Base-by-base conservation (phyloP, 2,113 vertebrate genomes). In the Lamprotornis superbus region DNA sequence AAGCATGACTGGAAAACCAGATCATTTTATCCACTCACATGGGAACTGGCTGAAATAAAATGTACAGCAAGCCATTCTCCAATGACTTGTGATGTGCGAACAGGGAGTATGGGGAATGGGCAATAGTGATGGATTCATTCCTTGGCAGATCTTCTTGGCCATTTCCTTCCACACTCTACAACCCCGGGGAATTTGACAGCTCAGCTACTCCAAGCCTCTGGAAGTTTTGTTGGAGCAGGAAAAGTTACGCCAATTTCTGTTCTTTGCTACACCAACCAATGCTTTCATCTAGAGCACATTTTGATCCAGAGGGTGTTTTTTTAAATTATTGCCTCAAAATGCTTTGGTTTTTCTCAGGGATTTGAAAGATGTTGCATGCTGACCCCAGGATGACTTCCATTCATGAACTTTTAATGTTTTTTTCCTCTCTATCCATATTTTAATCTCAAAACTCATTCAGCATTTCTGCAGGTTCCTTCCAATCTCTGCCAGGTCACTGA, bases 41-140 rank as follows among this genome's bases (percentile, higher is more conserved):
- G 94, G 96, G 96, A 97, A 96, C 94, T 94, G 94, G 91, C 93
- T 96, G 96, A 97, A 95, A 97, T 94, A 95, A 94, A 94, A 91
- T 87, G 93, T 96, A 96, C 94, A 95, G 74, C 91, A 95, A 96
- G 89, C 93, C 96, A 87, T 95, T 95, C 96, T 97, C 95, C 95
- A 94, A 93, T 96, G 96, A 95, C 94, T 97, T 94, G 96, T 95
- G 95, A 96, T 94, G 95, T 96, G 95, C 94, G 95, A 97, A 93
- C 82, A 95, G 93, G 92, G 94, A 95, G 90, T 90, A 90, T 92
- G 85, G 93, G 96, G 93, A 96, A 96, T 90, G 93, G 95, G 94
- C 95, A 97, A 90, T 78, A 81, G 88, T 81, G 64, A 90, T 97
- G 93, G 92, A 95, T 95, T 96, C 95, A 96, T 96, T 97, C 92